Evolutionary conservation across 2,888 invertebrate species (phyloP).

Genomic region (Amphipoea oculea): DNA sequence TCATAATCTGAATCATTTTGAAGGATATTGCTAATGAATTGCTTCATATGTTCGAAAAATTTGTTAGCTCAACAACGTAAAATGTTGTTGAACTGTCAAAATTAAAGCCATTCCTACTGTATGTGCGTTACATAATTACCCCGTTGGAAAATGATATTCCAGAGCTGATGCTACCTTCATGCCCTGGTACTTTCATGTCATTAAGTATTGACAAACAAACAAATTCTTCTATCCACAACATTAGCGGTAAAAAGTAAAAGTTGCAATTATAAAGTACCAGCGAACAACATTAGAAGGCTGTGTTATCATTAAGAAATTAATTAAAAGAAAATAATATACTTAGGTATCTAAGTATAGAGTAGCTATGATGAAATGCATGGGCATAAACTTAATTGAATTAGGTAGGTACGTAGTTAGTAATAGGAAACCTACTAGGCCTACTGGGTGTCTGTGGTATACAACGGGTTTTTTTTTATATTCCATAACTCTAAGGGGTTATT

Average conservation of each 20-base stretch:
- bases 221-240: background rate
- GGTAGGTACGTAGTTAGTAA: background rate
- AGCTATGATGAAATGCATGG: background rate
- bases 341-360: background rate
- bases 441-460: background rate
- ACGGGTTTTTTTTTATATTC: too few relatives aligned
- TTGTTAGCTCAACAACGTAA: too few relatives aligned
- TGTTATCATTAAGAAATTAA: slow-evolving; percentile 4
- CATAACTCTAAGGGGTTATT: too few relatives aligned
- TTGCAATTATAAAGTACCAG: slow-evolving; percentile 12
- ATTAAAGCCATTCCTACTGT: too few relatives aligned
- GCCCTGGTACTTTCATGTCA: background rate
- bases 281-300: background rate
- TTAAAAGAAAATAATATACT: slow-evolving; percentile 12
- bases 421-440: background rate
- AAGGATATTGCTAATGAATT: too few relatives aligned
- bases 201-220: background rate
- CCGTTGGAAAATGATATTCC: background rate
- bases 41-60: too few relatives aligned
- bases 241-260: background rate
- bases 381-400: background rate
- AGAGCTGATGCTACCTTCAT: background rate
- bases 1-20: too few relatives aligned
- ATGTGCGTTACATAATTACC: too few relatives aligned
- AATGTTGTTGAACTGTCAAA: too few relatives aligned